Percentiles rank a stretch among this genome's conserved stretches.
Conservation (phyloP, 2,113 vertebrate genomes). For the Crotophaga sulcirostris region DNA sequence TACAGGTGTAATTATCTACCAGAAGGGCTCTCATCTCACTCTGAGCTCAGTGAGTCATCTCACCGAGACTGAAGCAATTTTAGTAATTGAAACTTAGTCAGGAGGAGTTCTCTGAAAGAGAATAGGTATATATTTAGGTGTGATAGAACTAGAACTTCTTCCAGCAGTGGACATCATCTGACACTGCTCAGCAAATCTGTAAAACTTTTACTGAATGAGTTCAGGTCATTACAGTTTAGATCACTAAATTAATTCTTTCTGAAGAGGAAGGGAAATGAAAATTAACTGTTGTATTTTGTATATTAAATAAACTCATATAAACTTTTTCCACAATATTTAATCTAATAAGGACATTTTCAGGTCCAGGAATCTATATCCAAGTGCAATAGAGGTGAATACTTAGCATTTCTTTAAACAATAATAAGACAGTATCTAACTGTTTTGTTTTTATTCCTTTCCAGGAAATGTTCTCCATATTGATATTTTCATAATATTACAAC, state of each 20-base stretch:
- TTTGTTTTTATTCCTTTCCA: not conserved
- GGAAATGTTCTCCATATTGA: not conserved
- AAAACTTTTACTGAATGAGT: not conserved
- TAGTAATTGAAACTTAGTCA: not conserved
- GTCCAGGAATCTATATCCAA: not conserved
- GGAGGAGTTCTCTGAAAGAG: not conserved
- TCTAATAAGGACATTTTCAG: not conserved
- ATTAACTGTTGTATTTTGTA: not conserved
- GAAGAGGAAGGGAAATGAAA: not conserved
- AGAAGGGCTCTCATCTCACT: not conserved
- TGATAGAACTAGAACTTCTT: not conserved
- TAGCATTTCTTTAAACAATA: not conserved
- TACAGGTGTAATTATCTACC: not conserved
- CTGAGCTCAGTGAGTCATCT: not conserved
- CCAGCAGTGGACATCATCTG: not conserved
- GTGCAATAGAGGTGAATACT: not conserved
- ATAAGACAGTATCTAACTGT: not conserved
- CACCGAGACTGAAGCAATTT: not conserved
- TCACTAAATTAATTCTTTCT: not conserved
- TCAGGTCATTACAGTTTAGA: not conserved
- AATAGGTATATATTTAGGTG: not conserved
- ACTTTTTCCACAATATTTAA: not conserved
- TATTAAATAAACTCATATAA: not conserved
- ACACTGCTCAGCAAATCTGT: not conserved
- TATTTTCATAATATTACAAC: not conserved